Evolutionary conservation across 2,888 invertebrate species (phyloP), one percentile per base, ranked within the genome.

Genomic region (Drosophila picticornis): DNA sequence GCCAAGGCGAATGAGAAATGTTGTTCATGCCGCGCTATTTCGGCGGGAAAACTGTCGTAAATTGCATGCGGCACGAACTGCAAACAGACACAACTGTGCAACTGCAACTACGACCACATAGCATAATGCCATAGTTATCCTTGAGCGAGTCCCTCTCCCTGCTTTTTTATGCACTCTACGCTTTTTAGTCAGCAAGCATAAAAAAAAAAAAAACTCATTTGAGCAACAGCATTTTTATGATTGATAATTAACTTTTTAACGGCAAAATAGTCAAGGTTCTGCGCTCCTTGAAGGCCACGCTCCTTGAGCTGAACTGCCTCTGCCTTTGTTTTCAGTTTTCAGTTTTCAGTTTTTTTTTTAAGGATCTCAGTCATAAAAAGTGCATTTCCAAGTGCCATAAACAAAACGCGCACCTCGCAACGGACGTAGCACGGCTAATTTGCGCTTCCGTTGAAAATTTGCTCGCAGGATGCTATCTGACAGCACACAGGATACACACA

Each of bases 1-100:
- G 79, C 75, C 83, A 90, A 90, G 84, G 79, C 80, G 81, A 82
- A 91, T 90, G 90, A 90, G 90, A 90, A 87, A 90, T 88, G 88
- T 81, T 79, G 78, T 80, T 75, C 77, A 81, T 81, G 79, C 88
- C 91, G 88, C 91, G 88, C 91, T 90, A 81, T 91, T 91, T 80
- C 73, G 80, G 77, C 36, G 36, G 84, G 88, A 83, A 90, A 90
- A 88, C 67, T 75, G 76, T 89, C 89, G 84, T 91, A 91, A 91
- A 91, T 91, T 89, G 73, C 74, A 50, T 63, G 72, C 82, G 74
- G 88, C 91, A 91, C 91, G 91, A 91, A 91, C 75, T 82, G 74
- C 70, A 70, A 67, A 65, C 67, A 66, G 67, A 58, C 50, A 31
- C 69, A 27, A 48, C 40, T 27, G 51, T 46, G 46, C 46, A 56